Base-by-base conservation (phyloP, 2,797 vertebrate species). In the Enteromius unitaeniatus region DNA sequence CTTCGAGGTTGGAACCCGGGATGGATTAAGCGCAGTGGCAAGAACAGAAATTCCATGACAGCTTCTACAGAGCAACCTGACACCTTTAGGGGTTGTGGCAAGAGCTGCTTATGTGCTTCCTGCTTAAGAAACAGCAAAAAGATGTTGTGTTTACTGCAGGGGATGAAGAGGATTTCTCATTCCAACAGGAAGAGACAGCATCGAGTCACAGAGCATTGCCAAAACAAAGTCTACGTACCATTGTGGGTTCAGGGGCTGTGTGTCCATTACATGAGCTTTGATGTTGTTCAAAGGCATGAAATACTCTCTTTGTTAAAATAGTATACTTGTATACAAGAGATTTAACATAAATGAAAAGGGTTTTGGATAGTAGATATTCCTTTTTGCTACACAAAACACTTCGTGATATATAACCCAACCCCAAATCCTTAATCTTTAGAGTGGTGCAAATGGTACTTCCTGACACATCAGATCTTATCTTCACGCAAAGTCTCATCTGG, bases 281-380 rank as follows among this genome's bases (percentile, higher is more conserved):
- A 88, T 84, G 86, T 81, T 79, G 82, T 85, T 86, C 85, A 88
- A 88, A 85, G 80, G 6, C 19, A 76, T 37, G 62, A 67, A 86
- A 86, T 58, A 81, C 60, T 74, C 31, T 28, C 64, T 40, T 11
- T 81, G 42, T 64, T 49, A 78, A 75, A 70, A 17, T 19, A 83
- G 84, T 60, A 58, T 86, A 67, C 42, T 49, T 49, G n/a, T 49
- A 74, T 40, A 62, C 26, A 28, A 37, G 17, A 19, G 37, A 78
- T 53, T 77, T 49, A 34, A 28, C 9, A 28, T 49, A 13, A 65
- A 17, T 65, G 62, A 28, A 65, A 65, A 64, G 26, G 14, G 14
- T 64, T 17, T 1, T 31, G 62, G 26, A 17, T 64, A 31, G 28
- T 65, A 4, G 62, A 31, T 9, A 58, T 60, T 40, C n/a, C 4